Conservation (phyloP, 2,113 vertebrate species). For the Platycercus adscitus region DNA sequence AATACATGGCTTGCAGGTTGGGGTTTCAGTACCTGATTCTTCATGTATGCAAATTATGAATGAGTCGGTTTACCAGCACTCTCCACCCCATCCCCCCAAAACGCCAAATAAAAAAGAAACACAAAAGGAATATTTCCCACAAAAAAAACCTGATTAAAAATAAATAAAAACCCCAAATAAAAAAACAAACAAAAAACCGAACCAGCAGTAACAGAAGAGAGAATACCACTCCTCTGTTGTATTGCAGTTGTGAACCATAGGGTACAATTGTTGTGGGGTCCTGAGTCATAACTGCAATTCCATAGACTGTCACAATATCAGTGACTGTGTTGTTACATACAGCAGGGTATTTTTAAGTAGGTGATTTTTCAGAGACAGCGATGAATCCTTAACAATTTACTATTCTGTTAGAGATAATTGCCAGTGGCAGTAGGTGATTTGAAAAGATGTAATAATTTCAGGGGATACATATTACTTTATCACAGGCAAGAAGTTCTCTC, state of each 20-base stretch:
- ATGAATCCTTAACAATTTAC: background rate
- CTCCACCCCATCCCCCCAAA: background rate
- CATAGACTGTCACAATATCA: background rate
- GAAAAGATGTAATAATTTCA: background rate
- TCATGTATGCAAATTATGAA: background rate
- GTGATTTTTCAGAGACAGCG: background rate
- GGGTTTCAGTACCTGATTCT: background rate
- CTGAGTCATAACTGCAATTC: background rate
- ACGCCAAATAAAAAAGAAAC: accelerated
- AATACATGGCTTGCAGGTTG: accelerated
- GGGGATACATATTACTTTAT: background rate
- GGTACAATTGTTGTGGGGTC: background rate
- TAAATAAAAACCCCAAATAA: background rate
- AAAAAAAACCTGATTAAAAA: background rate
- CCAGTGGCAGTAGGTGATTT: background rate
- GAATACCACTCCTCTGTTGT: background rate
- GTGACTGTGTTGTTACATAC: background rate
- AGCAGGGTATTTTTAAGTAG: background rate
- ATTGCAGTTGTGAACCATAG: background rate
- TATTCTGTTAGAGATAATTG: background rate
- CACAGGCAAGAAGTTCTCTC: background rate
- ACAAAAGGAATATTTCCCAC: accelerated
- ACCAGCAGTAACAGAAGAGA: background rate
- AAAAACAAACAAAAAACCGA: background rate
- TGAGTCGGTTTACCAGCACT: background rate